Percentiles rank a stretch among this genome's conserved stretches.
Conservation (phyloP, 2,888 invertebrate species). For the Cacoxenus indagator region DNA sequence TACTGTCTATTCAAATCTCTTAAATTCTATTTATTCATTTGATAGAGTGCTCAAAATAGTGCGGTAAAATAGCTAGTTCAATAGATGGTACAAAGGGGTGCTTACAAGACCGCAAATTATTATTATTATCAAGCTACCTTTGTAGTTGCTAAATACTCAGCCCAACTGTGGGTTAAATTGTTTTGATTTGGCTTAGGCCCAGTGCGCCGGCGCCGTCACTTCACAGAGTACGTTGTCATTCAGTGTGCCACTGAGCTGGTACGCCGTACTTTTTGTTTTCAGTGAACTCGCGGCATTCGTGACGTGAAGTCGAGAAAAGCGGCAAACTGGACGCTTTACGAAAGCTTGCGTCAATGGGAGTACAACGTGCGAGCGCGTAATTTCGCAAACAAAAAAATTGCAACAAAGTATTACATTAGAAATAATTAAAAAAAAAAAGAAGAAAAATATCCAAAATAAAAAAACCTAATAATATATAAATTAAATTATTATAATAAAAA, state of each 20-base stretch:
- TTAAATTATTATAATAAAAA: not conserved
- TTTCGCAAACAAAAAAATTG: not conserved
- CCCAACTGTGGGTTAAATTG: slow-evolving; percentile 33
- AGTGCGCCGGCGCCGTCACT: slow-evolving; percentile 35
- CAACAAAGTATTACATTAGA: not conserved
- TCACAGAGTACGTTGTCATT: no score
- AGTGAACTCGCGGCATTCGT: slow-evolving; percentile 41
- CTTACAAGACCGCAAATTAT: not conserved
- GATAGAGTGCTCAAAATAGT: no score
- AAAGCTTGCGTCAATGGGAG: not conserved
- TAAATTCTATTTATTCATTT: not conserved
- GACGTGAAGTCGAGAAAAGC: slow-evolving; percentile 1
- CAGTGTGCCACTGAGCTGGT: slow-evolving; percentile 29
- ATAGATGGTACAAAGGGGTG: not conserved
- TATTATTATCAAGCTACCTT: no score
- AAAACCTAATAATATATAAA: not conserved
- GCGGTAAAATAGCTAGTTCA: no score
- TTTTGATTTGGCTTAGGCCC: slow-evolving; percentile 33
- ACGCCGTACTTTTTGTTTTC: not conserved
- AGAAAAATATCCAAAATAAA: not conserved
- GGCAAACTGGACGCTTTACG: not conserved
- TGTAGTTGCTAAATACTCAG: no score
- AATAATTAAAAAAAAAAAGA: not conserved
- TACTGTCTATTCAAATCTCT: not conserved
- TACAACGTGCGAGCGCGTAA: not conserved